These are phyloP conservation scores for Ageneiosus marmoratus DNA, from an alignment of 2,113 vertebrate genomes.

Conservation along the genomic window DNA sequence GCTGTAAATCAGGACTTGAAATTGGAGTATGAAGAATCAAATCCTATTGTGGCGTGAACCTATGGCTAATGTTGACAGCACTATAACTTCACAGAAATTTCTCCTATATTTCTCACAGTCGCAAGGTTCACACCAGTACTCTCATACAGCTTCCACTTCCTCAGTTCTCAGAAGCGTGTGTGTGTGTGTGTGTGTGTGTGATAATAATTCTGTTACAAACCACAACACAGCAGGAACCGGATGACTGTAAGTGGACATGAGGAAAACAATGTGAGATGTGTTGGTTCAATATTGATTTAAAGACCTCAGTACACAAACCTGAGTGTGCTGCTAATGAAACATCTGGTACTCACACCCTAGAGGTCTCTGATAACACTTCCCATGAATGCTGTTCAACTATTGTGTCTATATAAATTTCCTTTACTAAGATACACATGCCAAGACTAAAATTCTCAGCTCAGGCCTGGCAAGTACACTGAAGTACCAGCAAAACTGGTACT, in stretches of 20 bases:
- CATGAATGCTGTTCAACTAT: neutral
- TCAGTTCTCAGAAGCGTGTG: neutral
- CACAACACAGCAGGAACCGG: neutral
- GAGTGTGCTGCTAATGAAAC: constrained; percentile 9
- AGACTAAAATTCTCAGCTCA: neutral
- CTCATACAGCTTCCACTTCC: neutral
- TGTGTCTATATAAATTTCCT: neutral
- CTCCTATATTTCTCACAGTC: too few relatives aligned
- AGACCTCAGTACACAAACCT: constrained; percentile 1
- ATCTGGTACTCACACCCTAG: neutral
- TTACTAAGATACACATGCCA: neutral
- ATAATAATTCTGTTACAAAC: neutral
- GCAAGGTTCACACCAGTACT: neutral
- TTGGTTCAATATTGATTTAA: constrained; percentile 10
- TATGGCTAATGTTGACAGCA: too few relatives aligned
- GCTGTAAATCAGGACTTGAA: too few relatives aligned
- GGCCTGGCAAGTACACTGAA: neutral
- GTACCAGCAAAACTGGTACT: too few relatives aligned
- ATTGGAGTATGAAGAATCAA: too few relatives aligned
- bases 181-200: neutral
- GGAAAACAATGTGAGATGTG: neutral
- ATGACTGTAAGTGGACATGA: neutral
- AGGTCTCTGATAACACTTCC: neutral
- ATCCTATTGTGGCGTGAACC: too few relatives aligned
- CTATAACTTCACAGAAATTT: too few relatives aligned